phyloP scores from a whole-genome alignment of 2,797 vertebrate genomes.

The Glyptemys insculpta region DNA sequence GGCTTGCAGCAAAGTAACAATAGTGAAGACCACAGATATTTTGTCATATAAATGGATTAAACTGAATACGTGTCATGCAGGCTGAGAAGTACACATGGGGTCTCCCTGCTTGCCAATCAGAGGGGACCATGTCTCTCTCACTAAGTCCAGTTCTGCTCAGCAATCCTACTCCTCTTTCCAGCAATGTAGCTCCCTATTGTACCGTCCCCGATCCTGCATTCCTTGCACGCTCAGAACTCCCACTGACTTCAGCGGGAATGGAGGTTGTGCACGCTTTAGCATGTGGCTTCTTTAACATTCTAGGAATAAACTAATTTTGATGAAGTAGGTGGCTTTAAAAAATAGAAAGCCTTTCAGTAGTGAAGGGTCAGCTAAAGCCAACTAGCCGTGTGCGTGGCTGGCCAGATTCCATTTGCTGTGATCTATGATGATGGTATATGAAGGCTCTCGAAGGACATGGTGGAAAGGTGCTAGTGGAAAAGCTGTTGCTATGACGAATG shows the following conservation, averaged over 20 bases:
- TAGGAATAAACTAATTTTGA: constrained; percentile 54
- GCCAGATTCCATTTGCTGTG: background rate
- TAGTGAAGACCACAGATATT: background rate
- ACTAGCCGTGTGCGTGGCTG: constrained; percentile 53
- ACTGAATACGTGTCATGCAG: background rate
- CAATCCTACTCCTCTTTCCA: background rate
- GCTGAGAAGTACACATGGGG: background rate
- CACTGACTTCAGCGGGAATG: background rate
- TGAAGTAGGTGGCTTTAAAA: constrained; percentile 24
- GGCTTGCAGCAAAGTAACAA: background rate
- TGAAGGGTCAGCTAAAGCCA: constrained; percentile 66
- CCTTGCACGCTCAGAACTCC: background rate
- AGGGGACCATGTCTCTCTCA: too few species aligned
- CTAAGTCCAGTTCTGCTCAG: background rate
- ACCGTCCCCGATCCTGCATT: background rate
- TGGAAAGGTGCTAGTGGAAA: constrained; percentile 66
- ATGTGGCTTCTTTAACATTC: background rate
- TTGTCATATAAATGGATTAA: background rate
- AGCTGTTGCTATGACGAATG: constrained; percentile 52
- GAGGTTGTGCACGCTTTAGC: background rate
- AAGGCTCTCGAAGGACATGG: background rate
- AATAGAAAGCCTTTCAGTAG: constrained; percentile 34
- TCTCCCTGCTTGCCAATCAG: background rate
- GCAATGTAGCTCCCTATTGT: background rate
- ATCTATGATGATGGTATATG: background rate